Conservation (phyloP, 53 echinoderm and acorn worm species). For the Arbacia lixula region DNA sequence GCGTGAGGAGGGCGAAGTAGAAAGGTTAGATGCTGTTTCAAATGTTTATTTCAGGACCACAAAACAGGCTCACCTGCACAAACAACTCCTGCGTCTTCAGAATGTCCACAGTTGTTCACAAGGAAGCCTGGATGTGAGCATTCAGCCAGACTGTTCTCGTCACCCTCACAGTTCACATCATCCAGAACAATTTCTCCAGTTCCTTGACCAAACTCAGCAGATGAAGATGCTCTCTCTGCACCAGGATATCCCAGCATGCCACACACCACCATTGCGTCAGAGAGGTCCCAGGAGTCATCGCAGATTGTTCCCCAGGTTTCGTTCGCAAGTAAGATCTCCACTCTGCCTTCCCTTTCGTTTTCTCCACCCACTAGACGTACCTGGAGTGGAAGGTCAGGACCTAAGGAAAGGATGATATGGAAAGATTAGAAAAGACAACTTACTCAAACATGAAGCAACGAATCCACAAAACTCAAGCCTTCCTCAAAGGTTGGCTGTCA, state of each 20-base stretch:
- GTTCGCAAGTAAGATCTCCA: conserved; percentile 7
- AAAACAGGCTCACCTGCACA: background rate
- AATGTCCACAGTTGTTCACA: conserved; percentile 22
- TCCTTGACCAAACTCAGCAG: conserved; percentile 23
- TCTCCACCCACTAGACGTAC: conserved; percentile 34
- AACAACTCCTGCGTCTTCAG: conserved; percentile 48
- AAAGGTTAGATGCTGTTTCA: no score
- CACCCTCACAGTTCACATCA: conserved; percentile 22
- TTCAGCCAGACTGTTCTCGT: conserved; percentile 28
- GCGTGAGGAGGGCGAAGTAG: no score
- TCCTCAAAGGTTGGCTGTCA: no score
- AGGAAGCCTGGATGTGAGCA: background rate
- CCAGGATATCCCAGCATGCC: conserved; percentile 15
- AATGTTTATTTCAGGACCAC: no score
- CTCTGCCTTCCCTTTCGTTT: background rate
- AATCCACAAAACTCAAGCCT: no score
- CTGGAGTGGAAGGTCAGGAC: no score
- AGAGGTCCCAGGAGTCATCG: conserved; percentile 1
- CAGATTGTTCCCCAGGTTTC: conserved; percentile 11
- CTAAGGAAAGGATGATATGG: no score
- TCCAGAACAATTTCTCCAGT: conserved; percentile 21
- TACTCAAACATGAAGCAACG: no score
- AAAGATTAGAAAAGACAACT: no score
- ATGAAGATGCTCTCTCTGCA: background rate
- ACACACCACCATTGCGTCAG: conserved; percentile 11